phyloP scores from a whole-genome alignment of 2,113 vertebrate genomes.

The Cryptoleucopteryx plumbea region DNA sequence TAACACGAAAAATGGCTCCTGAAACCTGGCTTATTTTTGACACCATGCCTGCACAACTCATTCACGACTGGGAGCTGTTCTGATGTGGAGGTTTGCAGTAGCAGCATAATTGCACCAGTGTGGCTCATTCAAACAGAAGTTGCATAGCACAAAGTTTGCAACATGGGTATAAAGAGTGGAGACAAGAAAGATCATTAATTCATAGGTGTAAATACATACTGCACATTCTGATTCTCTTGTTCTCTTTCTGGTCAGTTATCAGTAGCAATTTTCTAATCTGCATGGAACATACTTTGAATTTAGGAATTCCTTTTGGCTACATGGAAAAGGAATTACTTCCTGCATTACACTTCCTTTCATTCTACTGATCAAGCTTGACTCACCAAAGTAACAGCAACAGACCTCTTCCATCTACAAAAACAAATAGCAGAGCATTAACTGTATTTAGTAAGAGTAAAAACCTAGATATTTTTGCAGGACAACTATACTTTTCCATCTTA shows the following conservation, averaged over 20 bases:
- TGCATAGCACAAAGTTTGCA: neutral
- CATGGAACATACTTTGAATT: neutral
- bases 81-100: neutral
- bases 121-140: neutral
- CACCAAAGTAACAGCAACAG: neutral
- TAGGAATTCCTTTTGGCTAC: neutral
- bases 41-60: neutral
- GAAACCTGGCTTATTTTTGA: neutral
- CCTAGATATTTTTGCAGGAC: neutral
- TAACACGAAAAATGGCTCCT: accelerated
- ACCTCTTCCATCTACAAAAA: neutral
- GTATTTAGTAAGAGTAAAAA: neutral
- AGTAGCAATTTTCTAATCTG: neutral
- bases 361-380: neutral
- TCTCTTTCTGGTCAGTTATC: neutral
- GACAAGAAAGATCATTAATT: neutral
- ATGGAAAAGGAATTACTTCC: neutral
- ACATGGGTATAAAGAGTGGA: accelerated
- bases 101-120: accelerated
- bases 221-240: neutral
- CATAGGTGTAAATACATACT: neutral
- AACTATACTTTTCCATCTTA: neutral
- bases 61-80: neutral
- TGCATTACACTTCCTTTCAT: neutral
- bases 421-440: neutral